phyloP scores from a whole-genome alignment of 2,113 vertebrate species.

The Nibea coibor region DNA sequence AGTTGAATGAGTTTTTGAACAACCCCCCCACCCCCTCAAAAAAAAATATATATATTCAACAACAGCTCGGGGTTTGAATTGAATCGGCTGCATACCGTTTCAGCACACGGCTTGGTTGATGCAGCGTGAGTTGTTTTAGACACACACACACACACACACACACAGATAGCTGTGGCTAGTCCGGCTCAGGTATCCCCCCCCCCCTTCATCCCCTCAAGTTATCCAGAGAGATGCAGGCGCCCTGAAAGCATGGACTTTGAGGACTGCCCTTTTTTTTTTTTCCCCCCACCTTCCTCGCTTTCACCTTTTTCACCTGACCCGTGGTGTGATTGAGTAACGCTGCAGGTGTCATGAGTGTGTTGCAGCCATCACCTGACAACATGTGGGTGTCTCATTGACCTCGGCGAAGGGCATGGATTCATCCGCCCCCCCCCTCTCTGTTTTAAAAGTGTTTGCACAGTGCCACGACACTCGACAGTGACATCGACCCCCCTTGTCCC shows the following conservation, averaged over 20 bases:
- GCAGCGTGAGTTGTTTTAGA: constrained; percentile 19
- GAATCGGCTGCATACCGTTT: background rate
- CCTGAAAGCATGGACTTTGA: constrained; percentile 33
- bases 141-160: too few relatives aligned
- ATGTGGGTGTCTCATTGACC: constrained; percentile 63
- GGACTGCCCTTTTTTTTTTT: background rate
- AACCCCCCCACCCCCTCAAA: too few relatives aligned
- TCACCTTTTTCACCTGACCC: constrained; percentile 8
- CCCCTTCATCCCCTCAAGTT: constrained; percentile 21
- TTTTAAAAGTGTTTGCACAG: background rate
- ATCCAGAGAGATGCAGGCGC: constrained; percentile 34
- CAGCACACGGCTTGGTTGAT: background rate
- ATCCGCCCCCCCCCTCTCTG: background rate
- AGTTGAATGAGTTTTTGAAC: constrained; percentile 30
- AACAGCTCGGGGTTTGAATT: background rate
- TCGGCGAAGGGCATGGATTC: constrained; percentile 64
- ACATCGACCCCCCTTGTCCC: background rate
- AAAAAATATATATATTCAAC: background rate
- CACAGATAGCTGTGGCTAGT: constrained; percentile 24
- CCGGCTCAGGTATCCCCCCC: constrained; percentile 14
- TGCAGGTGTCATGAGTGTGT: constrained; percentile 16
- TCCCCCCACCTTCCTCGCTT: background rate
- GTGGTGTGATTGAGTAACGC: background rate
- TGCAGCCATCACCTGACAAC: constrained; percentile 54
- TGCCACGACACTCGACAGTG: constrained; percentile 4